Percentiles rank a stretch among this genome's conserved stretches.
phyloP scores from a whole-genome alignment of 2,888 invertebrate genomes.

The Hypena proboscidalis region DNA sequence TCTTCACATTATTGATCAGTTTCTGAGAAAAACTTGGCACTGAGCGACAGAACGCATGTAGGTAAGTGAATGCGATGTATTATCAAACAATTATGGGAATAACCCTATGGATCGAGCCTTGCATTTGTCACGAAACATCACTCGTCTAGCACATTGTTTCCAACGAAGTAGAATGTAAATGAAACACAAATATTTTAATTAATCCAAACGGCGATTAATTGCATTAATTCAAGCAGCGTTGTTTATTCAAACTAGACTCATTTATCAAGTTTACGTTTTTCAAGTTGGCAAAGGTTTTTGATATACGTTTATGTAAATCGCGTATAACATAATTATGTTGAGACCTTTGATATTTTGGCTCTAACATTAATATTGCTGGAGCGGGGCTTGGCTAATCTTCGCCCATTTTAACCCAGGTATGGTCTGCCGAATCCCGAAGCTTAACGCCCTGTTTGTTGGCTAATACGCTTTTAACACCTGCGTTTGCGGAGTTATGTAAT shows the following conservation, averaged over 20 bases:
- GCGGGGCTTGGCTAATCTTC: constrained; percentile 76
- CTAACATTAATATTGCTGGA: constrained; percentile 64
- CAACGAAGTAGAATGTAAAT: constrained; percentile 33
- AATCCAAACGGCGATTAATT: constrained; percentile 35
- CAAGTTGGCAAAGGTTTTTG: constrained; percentile 9
- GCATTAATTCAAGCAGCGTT: constrained; percentile 32
- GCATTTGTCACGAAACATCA: constrained; percentile 40
- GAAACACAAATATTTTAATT: constrained; percentile 37
- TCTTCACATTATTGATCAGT: constrained; percentile 71
- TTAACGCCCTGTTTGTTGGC: constrained; percentile 80
- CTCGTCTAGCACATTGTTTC: constrained; percentile 29
- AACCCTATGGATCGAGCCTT: constrained; percentile 26
- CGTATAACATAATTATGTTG: constrained; percentile 44
- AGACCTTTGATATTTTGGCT: constrained; percentile 66
- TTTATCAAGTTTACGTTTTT: constrained; percentile 35
- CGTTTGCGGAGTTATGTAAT: constrained; percentile 69
- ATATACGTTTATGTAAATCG: constrained; percentile 39
- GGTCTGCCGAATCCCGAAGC: constrained; percentile 74
- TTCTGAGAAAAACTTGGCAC: constrained; percentile 65
- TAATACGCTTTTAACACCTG: constrained; percentile 83
- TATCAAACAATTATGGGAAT: constrained; percentile 36
- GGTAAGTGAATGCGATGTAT: constrained; percentile 40
- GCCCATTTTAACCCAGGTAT: constrained; percentile 71
- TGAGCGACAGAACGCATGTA: constrained; percentile 34
- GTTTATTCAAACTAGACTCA: constrained; percentile 23